Evolutionary conservation across 2,113 vertebrate species (phyloP), one percentile per base, ranked within the genome.

Genomic region (Vidua macroura): DNA sequence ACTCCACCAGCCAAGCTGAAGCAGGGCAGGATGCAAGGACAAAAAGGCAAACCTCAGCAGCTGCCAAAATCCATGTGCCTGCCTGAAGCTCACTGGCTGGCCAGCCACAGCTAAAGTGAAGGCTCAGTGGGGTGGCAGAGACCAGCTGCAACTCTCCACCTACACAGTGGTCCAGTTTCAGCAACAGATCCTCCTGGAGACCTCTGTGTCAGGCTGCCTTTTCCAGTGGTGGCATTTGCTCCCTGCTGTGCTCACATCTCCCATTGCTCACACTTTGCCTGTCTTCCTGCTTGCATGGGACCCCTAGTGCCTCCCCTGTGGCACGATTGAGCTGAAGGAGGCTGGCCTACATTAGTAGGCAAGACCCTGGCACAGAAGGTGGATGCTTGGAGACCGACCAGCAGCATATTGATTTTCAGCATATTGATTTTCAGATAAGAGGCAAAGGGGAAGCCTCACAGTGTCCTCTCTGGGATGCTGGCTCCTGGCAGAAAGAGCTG

Each of bases 271-370:
- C 39, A 27, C 18, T n/a, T 33, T 12, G 7, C 24, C 55, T 10
- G 10, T 62, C 31, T 7, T n/a, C 37, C 15, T 0, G 15, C 44
- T 46, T 43, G 44, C 23, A 9, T 2, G 16, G 37, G 6, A 25
- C 4, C 3, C 9, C 12, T 46, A 33, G 16, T 41, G 24, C 46
- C 25, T 37, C 55, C 55, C 8, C 18, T 4, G 1, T 12, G 21
- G 49, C 53, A 72, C 48, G 59, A 73, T 0, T 0, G 0, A 64
- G 15, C 63, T 35, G 49, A 21, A 69, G 37, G 16, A 89, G 59
- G 39, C 53, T 7, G 28, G 23, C 16, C 39, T 0, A 0, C 27
- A 44, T 0, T 2, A 3, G 37, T 3, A 6, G 52, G 39, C 16
- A 48, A 64, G 72, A 73, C 13, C 10, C 37, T 39, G 51, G 46